Evolutionary conservation across 2,888 invertebrate genomes (phyloP), one percentile per base, ranked within the genome.

Genomic region (Clistopyga incitator): DNA sequence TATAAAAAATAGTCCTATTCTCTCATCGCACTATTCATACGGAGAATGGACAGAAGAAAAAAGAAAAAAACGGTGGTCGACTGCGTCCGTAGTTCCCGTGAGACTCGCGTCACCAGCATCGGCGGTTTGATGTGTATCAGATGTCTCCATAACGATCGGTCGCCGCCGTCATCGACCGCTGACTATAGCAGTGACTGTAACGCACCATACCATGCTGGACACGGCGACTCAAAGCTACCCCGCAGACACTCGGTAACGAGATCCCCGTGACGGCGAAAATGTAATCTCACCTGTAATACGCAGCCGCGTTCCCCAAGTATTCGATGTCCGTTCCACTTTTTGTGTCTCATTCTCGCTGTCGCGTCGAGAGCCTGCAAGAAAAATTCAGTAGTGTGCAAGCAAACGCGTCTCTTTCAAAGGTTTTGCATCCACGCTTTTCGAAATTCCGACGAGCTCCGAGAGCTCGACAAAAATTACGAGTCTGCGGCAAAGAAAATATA

Each of bases 261-360:
- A 82, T 82, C 78, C 61, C 78, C 82, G 82, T 82, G 78, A 78
- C 82, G 82, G 47, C 61, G 68, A 78, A 70, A 82, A 78, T 70
- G 42, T 74, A 78, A 82, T 78, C 50, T 68, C 74, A 74, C n/a
- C 61, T 74, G 59, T 59, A 68, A 78, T 59, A 52, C 72, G n/a
- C 72, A 29, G 20, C 47, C 15, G 70, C 61, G 50, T 52, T 47
- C 34, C 64, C 56, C 71, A 42, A 59, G 72, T 59, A 79, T 72
- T 81, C 72, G 42, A 78, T 78, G 67, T 78, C 77, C 59, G 18
- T n/a, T 50, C 25, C 50, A 67, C 23, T 82, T 68, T 74, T 67
- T 71, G 47, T 61, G 45, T 25, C 47, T 20, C 72, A 13, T 65
- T 68, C 50, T 15, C 23, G 45, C 18, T n/a, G 2, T 23, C 15